Conservation (phyloP, 92 coral and sea anemone species). For the Palythoa grandiflora region DNA sequence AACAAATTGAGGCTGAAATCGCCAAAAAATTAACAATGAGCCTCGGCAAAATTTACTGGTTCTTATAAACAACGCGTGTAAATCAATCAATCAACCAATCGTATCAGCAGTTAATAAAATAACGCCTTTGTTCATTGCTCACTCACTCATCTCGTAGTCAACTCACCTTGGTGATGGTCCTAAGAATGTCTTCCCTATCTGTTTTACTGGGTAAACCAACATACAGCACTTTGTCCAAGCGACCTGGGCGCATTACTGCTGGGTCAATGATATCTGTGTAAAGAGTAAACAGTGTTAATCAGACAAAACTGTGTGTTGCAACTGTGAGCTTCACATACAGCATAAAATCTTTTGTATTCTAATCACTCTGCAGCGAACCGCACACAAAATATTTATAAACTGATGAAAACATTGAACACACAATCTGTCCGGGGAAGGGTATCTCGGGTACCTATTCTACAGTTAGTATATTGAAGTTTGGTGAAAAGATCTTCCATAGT, state of each 20-base stretch:
- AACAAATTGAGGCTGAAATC: no score
- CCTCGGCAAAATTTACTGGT: no score
- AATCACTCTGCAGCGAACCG: no score
- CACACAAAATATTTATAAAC: no score
- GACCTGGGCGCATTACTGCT: constrained; percentile 96
- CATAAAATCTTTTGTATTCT: not conserved
- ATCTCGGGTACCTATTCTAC: no score
- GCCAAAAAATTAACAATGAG: no score
- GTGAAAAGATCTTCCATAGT: no score
- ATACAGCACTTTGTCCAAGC: constrained; percentile 93
- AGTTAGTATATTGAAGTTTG: no score
- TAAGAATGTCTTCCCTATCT: constrained; percentile 91
- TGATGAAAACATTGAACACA: no score
- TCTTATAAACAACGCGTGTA: no score
- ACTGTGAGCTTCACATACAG: not conserved
- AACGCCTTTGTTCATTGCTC: not conserved
- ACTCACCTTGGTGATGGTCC: constrained; percentile 88
- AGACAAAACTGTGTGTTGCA: not conserved
- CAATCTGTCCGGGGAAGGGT: no score
- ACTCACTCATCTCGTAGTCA: not conserved
- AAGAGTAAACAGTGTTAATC: not conserved
- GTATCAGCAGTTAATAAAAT: not conserved
- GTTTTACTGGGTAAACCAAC: constrained; percentile 88
- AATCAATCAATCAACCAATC: not conserved
- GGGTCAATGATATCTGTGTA: constrained; percentile 92